Conservation (phyloP, 2,797 vertebrate species). For the Sphenodon punctatus region DNA sequence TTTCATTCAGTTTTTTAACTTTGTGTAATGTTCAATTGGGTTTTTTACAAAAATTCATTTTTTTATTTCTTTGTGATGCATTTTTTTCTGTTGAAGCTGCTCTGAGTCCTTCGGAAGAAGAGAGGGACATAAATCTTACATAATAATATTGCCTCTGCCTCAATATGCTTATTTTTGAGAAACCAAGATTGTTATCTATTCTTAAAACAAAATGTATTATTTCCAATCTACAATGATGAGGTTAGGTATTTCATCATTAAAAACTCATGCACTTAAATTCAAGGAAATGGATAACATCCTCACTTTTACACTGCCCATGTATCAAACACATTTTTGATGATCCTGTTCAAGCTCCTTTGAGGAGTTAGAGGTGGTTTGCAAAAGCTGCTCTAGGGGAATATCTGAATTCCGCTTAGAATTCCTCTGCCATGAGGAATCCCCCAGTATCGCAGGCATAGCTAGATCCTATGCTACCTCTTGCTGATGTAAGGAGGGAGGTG, state of each 20-base stretch:
- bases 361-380: background rate
- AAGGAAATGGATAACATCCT: background rate
- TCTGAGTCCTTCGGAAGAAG: too few relatives aligned
- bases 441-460: background rate
- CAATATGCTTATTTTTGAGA: conserved; percentile 1
- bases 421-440: background rate
- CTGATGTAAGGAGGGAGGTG: background rate
- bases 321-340: conserved; percentile 1
- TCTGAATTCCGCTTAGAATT: background rate
- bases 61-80: too few relatives aligned
- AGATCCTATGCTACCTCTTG: background rate
- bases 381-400: too few relatives aligned
- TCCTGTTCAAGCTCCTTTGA: background rate
- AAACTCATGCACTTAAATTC: background rate
- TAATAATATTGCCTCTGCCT: conserved; percentile 18
- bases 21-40: too few relatives aligned
- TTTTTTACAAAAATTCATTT: too few relatives aligned
- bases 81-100: too few relatives aligned
- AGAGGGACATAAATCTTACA: too few relatives aligned
- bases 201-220: background rate
- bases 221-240: background rate
- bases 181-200: background rate
- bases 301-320: background rate
- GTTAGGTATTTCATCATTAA: background rate
- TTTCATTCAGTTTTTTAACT: too few relatives aligned